phyloP scores from a whole-genome alignment of 2,888 invertebrate genomes.

The Drosophila pseudotalamancana region DNA sequence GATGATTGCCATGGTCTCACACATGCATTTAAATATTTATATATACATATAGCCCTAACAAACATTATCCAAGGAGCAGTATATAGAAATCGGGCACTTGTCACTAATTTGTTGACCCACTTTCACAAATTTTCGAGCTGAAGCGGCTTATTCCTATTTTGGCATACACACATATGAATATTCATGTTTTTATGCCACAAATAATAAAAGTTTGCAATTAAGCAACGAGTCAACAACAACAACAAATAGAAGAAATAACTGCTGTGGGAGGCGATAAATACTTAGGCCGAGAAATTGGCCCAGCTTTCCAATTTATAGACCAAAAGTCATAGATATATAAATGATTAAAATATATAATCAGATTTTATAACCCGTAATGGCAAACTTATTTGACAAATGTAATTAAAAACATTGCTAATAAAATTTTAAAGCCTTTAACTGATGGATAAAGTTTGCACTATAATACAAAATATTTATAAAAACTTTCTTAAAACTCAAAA shows the following conservation, averaged over 20 bases:
- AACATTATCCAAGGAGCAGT: slow-evolving; percentile 10
- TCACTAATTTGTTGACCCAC: slow-evolving; percentile 68
- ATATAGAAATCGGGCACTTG: slow-evolving; percentile 35
- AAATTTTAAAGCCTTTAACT: no score
- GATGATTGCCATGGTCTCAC: slow-evolving; percentile 65
- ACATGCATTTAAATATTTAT: slow-evolving; percentile 25
- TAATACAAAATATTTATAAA: no score
- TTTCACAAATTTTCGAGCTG: slow-evolving; percentile 54
- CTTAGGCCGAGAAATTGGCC: slow-evolving; percentile 40
- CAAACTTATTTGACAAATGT: no score
- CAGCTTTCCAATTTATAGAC: slow-evolving; percentile 41
- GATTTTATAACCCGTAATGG: slow-evolving; percentile 45
- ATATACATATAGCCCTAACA: background rate
- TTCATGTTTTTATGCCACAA: slow-evolving; percentile 48
- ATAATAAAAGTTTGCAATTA: slow-evolving; percentile 58
- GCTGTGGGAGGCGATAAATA: slow-evolving; percentile 51
- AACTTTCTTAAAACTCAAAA: no score
- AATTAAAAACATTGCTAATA: no score
- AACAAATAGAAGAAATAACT: slow-evolving; percentile 9
- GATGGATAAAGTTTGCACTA: no score
- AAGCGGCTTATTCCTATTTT: slow-evolving; percentile 71
- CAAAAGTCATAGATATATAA: background rate
- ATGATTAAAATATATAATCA: slow-evolving; percentile 21
- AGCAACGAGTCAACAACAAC: slow-evolving; percentile 37
- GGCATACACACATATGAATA: slow-evolving; percentile 57